Evolutionary conservation across 2,113 vertebrate genomes (phyloP), one percentile per base, ranked within the genome.

Genomic region (Lamprotornis superbus): DNA sequence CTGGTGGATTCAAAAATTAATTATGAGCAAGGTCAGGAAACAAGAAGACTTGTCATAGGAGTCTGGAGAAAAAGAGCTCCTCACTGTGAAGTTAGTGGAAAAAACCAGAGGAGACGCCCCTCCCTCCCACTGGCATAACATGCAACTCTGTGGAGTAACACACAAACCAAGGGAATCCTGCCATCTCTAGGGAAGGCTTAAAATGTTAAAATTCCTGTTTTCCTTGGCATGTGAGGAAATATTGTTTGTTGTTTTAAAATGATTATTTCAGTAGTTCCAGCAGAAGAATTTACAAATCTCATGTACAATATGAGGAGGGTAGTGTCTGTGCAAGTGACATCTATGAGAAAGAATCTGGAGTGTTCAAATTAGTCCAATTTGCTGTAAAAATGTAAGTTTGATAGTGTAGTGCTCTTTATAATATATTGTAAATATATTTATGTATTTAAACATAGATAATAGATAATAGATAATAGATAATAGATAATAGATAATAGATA

Each of bases 161-260:
- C 70, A 65, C 21, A 92, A 70, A 80, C 71, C 67, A 68, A 94
- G 84, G 83, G 70, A 91, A 91, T 65, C 67, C 71, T 96, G 68
- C 55, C 79, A 80, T 83, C 90, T 93, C 90, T 37, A 70, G 90
- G 77, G 91, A 97, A 79, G 33, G 79, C 47, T 95, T 80, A 80
- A 83, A 53, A 95, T 68, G 79, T 71, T 88, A 77, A 83, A 83
- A 95, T 37, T 87, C 50, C 47, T 47, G 1, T 87, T 91, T 94
- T 70, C 70, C 67, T 95, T 93, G 70, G 42, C 56, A 67, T 59
- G 64, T 37, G 40, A 83, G 63, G 60, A 90, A 93, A 96, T 70
- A 39, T 1, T 76, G 23, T 83, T 93, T 96, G 74, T 83, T 94
- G 31, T 67, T 88, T 70, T 90, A 83, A 83, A 91, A 35, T 2